Conservation (phyloP, 2,888 invertebrate species). For the Venusia cambrica region DNA sequence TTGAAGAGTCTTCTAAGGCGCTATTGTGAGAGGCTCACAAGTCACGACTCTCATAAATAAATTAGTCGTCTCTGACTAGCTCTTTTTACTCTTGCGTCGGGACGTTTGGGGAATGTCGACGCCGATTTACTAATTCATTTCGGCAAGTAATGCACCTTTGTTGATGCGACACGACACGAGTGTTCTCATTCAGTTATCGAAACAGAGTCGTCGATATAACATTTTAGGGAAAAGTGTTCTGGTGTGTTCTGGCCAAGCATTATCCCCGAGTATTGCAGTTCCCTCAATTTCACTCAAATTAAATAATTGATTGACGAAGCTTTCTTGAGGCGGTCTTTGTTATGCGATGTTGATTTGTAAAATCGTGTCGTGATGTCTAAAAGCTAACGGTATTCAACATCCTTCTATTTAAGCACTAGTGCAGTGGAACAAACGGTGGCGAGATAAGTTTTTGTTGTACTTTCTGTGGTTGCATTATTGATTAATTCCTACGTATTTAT, state of each 20-base stretch:
- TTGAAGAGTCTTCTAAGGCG: conserved; percentile 45
- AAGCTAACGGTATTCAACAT: conserved; percentile 53
- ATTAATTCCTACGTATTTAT: conserved; percentile 26
- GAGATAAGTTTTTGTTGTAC: conserved; percentile 38
- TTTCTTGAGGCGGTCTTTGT: too few species aligned
- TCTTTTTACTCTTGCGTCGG: conserved; percentile 60
- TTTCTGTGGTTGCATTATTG: conserved; percentile 17
- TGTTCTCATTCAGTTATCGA: too few species aligned
- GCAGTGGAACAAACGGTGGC: conserved; percentile 35
- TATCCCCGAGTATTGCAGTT: not conserved
- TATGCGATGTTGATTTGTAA: too few species aligned
- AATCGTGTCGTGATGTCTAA: conserved; percentile 40
- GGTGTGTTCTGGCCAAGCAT: too few species aligned
- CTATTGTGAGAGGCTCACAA: conserved; percentile 53
- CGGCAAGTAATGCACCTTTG: conserved; percentile 48
- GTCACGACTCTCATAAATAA: conserved; percentile 74
- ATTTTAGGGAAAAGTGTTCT: too few species aligned
- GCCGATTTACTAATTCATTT: conserved; percentile 75
- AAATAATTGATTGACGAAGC: too few species aligned
- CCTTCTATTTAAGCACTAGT: conserved; percentile 55
- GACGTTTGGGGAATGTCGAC: conserved; percentile 66
- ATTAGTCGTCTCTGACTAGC: conserved; percentile 58
- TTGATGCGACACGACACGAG: conserved; percentile 39
- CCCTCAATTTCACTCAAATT: too few species aligned
- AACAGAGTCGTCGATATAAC: too few species aligned